phyloP scores from a whole-genome alignment of 2,113 vertebrate species.

The Panthera tigris region DNA sequence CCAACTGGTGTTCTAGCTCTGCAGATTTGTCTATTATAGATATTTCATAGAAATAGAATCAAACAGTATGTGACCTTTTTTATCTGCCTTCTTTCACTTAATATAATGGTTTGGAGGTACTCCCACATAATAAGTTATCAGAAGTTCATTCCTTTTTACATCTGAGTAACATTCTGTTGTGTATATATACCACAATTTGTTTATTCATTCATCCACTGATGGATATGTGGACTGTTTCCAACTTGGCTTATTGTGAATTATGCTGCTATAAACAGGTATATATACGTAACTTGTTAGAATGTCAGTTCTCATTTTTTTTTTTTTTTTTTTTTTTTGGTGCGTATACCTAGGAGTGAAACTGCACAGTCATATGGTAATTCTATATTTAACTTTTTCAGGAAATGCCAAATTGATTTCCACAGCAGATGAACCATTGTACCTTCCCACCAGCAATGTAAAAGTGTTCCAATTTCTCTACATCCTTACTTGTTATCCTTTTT shows the following conservation, averaged over 20 bases:
- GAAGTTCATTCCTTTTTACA: neutral
- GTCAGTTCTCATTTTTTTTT: neutral
- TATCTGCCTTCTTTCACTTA: neutral
- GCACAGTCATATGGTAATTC: neutral
- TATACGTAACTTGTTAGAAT: neutral
- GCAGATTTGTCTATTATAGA: neutral
- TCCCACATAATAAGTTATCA: neutral
- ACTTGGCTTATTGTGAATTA: neutral
- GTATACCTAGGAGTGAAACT: neutral
- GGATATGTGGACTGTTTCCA: neutral
- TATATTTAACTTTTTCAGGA: neutral
- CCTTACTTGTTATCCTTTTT: neutral
- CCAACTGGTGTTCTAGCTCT: neutral
- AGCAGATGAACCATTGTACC: neutral
- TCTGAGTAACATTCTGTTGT: neutral
- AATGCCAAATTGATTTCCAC: neutral
- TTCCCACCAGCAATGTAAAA: neutral
- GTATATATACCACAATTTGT: neutral
- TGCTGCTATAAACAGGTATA: neutral
- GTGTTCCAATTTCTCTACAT: neutral
- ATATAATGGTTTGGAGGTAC: neutral
- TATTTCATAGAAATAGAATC: neutral
- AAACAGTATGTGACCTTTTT: neutral
- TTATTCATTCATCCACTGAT: neutral
- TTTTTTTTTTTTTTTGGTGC: neutral